Base-by-base conservation (phyloP, 2,113 vertebrate genomes). In the Gymnocephalus cernua region DNA sequence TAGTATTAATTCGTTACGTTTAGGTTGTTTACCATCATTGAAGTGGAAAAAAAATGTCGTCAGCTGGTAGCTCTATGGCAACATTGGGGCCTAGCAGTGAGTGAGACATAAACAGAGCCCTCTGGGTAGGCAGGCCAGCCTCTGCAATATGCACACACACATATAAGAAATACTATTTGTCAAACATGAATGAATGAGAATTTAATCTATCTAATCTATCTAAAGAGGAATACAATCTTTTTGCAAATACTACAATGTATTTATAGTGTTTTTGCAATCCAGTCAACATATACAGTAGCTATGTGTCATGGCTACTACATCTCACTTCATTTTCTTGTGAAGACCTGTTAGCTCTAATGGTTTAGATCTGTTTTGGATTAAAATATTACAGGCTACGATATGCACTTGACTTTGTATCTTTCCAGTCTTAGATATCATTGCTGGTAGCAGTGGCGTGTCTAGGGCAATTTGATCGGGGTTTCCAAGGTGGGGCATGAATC, bases 51-150 rank as follows among this genome's bases (percentile, higher is more conserved):
- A 21, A 74, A 19, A 65, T 51, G 75, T 67, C 56, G 76, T 80
- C 58, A 87, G 71, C 82, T 86, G 81, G 65, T 84, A 73, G 79
- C 64, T 84, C 53, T 72, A 51, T 82, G 78, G 75, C 82, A 89
- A 81, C 86, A 90, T 41, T 82, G 84, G 64, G 93, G 93, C 93
- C 91, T 92, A 89, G 88, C 62, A 75, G 84, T 77, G 57, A 71
- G 53, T 48, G 63, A 86, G 87, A 91, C 44, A 83, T 88, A 90
- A 92, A 91, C 87, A 88, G 47, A 86, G 73, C 79, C 74, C 57
- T 76, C 50, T 59, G 69, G 69, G 80, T 62, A 58, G 58, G 75
- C 88, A 92, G 87, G 88, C 83, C 79, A 82, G 45, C 41, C 62
- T 84, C 56, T 86, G 69, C 77, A 53, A 80, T 64, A 41, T 78